These are phyloP conservation scores for Stratiolaelaps scimitus DNA, from an alignment of 1,140 invertebrate genomes.

Conservation along the genomic window DNA sequence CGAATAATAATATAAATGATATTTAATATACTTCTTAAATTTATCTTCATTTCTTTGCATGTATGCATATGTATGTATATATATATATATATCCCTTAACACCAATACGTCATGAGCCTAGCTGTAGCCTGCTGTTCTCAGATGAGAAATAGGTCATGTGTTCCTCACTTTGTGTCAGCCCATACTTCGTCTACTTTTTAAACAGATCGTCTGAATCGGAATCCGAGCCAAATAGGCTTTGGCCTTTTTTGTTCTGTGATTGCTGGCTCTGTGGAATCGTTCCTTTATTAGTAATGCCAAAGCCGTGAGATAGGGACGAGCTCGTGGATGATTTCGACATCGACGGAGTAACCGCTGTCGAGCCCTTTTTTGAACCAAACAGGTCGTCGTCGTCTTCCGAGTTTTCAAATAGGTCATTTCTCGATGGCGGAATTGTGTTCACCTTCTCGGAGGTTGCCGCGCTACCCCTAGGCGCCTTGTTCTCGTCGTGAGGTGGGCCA, in stretches of 20 bases:
- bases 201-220: constrained; percentile 20
- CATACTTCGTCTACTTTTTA: background rate
- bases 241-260: background rate
- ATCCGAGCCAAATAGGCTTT: constrained; percentile 7
- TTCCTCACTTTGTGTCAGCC: no score
- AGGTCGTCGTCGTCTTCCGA: constrained; percentile 7
- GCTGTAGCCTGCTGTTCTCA: no score
- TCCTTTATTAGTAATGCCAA: background rate
- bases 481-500: no score
- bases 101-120: no score
- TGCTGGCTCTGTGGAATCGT: background rate
- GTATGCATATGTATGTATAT: no score
- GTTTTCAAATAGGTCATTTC: background rate
- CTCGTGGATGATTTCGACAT: constrained; percentile 6
- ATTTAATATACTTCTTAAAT: no score
- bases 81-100: no score
- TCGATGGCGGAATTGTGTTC: background rate
- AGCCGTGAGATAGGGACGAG: background rate
- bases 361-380: constrained; percentile 1
- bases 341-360: background rate
- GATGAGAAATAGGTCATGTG: no score
- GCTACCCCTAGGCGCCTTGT: no score
- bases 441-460: background rate
- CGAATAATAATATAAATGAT: no score
- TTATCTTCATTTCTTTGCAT: no score